phyloP scores from a whole-genome alignment of 2,113 vertebrate genomes.

The Aphelocoma coerulescens region DNA sequence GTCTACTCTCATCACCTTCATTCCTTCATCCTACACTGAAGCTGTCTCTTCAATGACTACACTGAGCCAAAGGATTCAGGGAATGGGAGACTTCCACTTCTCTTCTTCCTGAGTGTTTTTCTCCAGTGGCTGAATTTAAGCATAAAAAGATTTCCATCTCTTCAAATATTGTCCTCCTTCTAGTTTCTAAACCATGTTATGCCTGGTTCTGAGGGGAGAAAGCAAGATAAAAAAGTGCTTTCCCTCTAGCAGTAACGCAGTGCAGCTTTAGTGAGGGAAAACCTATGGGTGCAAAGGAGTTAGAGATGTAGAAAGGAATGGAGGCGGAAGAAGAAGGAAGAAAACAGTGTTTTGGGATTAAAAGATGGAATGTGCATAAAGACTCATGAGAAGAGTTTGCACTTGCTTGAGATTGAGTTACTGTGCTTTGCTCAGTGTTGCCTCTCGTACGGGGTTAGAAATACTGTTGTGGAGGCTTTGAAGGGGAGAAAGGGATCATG shows the following conservation, averaged over 20 bases:
- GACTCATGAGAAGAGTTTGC: neutral
- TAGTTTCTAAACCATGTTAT: neutral
- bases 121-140: neutral
- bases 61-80: neutral
- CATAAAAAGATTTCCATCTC: neutral
- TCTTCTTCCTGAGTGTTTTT: constrained; percentile 15
- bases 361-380: neutral
- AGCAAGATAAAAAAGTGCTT: neutral
- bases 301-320: neutral
- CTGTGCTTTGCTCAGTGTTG: neutral
- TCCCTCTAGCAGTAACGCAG: neutral
- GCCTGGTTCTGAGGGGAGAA: neutral
- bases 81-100: neutral
- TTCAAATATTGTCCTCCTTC: neutral
- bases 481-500: neutral
- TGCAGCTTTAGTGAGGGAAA: neutral
- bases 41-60: neutral
- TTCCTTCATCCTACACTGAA: neutral
- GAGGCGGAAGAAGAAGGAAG: neutral
- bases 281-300: neutral
- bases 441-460: accelerated
- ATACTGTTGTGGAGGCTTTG: neutral
- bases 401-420: neutral
- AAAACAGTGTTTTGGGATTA: neutral
- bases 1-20: neutral